Evolutionary conservation across 2,888 invertebrate genomes (phyloP).

Genomic region (Stenoptilia bipunctidactyla): DNA sequence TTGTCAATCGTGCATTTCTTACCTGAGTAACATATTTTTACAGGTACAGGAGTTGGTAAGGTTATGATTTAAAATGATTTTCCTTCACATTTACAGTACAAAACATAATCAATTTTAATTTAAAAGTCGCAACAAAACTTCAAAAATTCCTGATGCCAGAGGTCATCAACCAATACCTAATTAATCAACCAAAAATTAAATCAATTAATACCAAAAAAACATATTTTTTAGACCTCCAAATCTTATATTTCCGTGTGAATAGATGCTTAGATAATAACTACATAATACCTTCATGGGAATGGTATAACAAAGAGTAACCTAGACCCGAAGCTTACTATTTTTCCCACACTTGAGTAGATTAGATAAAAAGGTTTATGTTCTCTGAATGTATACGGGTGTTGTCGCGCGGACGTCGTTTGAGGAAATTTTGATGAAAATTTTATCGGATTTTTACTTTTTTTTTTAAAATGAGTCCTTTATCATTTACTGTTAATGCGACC

Average conservation of each 20-base stretch:
- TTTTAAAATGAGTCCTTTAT: background rate
- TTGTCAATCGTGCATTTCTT: too few species aligned
- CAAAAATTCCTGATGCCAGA: background rate
- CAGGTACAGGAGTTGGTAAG: too few species aligned
- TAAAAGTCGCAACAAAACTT: too few species aligned
- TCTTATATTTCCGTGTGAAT: slow-evolving; percentile 6
- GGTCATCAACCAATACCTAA: background rate
- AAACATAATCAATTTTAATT: too few species aligned
- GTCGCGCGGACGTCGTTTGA: slow-evolving; percentile 18
- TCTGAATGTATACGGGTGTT: slow-evolving; percentile 40
- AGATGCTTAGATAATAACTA: slow-evolving; percentile 9
- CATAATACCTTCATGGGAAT: background rate
- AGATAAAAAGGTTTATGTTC: slow-evolving; percentile 41
- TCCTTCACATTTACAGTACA: too few species aligned
- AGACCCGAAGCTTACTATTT: slow-evolving; percentile 30
- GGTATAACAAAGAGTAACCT: slow-evolving; percentile 36
- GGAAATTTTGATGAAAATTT: too few species aligned
- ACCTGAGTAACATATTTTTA: too few species aligned
- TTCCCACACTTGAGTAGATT: slow-evolving; percentile 52
- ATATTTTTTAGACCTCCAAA: background rate
- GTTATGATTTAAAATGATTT: too few species aligned
- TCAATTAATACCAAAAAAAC: background rate
- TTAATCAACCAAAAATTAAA: background rate
- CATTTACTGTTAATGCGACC: background rate
- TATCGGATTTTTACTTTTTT: background rate